Base-by-base conservation (phyloP, 2,888 invertebrate genomes). In the Phragmatobia fuliginosa region DNA sequence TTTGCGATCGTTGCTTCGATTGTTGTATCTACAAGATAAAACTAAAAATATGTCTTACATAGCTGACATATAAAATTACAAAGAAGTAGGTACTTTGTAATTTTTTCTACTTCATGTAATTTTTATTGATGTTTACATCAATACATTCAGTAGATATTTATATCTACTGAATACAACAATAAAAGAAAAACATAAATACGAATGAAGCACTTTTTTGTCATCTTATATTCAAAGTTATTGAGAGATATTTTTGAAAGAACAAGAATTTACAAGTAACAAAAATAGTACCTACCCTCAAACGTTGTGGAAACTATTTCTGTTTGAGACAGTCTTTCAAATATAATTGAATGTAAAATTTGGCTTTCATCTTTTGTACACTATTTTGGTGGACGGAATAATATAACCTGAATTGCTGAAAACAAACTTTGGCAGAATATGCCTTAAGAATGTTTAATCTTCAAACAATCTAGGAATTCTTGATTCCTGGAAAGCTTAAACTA, bases 301-400 rank as follows among this genome's bases (percentile, higher is more conserved):
- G n/a, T n/a, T n/a, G n/a, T n/a, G n/a, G n/a, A n/a, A n/a, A 28
- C 31, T 58, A 31, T 28, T 18, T 18, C 8, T 18, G 16, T 45
- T 45, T 21, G 21, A 45, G 45, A 21, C 21, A 21, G 45, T 45
- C 45, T 45, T 8, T 21, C 8, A 45, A 7, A 21, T 11, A 10
- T 41, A 32, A 32, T 10, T 58, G 18, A 3, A 18, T 59, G 0
- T 31, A 60, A 21, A 33, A 60, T 60, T 11, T 60, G 21, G 10
- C 21, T 82, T 75, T 73, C 78, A 79, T 79, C 72, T 81, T 78
- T 68, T 70, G 76, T 75, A 82, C 81, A 84, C 78, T 79, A 83
- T 83, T 80, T 70, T 75, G 68, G 76, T 72, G 76, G 75, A 77
- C 82, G 75, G 75, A 62, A 60, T 68, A 73, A 71, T 69, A 66